Conservation (phyloP, 2,888 invertebrate genomes). For the Drosophila buzzatii region DNA sequence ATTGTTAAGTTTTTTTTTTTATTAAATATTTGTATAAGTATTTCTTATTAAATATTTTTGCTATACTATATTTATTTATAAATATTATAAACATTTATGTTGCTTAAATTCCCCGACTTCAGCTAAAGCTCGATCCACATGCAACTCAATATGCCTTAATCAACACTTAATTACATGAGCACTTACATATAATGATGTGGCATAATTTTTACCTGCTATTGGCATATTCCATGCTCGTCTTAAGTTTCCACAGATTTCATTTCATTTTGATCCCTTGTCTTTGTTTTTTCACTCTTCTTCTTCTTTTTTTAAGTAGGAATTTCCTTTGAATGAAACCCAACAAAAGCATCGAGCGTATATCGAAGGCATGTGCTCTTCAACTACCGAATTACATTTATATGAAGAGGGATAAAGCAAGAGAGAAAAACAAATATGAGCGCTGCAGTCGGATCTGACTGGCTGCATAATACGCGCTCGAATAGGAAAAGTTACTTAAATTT, state of each 20-base stretch:
- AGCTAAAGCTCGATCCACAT: neutral
- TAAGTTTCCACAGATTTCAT: slow-evolving; percentile 48
- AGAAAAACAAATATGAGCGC: neutral
- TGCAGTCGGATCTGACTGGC: neutral
- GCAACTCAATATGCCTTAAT: neutral
- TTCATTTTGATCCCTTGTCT: slow-evolving; percentile 19
- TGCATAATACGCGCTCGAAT: neutral
- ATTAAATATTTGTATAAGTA: neutral
- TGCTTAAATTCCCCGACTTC: neutral
- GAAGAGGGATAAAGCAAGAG: neutral
- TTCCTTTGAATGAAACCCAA: slow-evolving; percentile 62
- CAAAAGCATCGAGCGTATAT: slow-evolving; percentile 42
- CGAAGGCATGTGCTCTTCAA: slow-evolving; percentile 16
- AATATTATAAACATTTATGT: too few relatives aligned
- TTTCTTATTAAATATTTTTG: neutral
- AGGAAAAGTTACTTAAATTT: accelerated
- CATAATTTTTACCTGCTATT: slow-evolving; percentile 31
- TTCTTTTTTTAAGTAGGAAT: slow-evolving; percentile 21
- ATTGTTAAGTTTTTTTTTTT: too few relatives aligned
- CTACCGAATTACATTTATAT: slow-evolving; percentile 49
- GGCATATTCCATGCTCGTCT: slow-evolving; percentile 16
- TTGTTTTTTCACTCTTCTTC: neutral
- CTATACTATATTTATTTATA: too few relatives aligned
- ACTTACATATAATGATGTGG: slow-evolving; percentile 21
- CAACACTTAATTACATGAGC: slow-evolving; percentile 22